These are phyloP conservation scores for Cecidostiba fungosa DNA, from an alignment of 2,888 invertebrate genomes.

Conservation along the genomic window DNA sequence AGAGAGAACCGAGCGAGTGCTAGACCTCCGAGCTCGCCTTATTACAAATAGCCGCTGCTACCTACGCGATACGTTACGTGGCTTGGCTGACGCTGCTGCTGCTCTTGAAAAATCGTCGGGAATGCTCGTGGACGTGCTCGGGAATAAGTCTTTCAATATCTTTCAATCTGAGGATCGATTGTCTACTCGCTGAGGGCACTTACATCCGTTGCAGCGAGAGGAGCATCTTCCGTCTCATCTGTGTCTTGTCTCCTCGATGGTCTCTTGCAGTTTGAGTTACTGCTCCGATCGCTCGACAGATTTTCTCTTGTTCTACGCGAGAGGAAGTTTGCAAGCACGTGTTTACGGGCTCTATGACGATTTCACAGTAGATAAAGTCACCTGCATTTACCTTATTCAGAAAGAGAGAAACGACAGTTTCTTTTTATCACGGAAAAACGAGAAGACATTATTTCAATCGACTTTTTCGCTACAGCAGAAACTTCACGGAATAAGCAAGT, in stretches of 20 bases:
- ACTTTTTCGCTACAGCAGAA: slow-evolving; percentile 40
- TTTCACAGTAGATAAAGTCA: slow-evolving; percentile 71
- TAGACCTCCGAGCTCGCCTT: slow-evolving; percentile 68
- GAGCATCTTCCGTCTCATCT: not conserved
- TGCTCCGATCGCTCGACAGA: slow-evolving; percentile 28
- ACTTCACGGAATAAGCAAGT: slow-evolving; percentile 3
- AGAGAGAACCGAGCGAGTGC: slow-evolving; percentile 8
- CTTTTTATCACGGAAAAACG: too few species aligned
- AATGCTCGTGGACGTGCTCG: slow-evolving; percentile 36
- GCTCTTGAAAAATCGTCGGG: slow-evolving; percentile 51
- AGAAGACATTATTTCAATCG: slow-evolving; percentile 62
- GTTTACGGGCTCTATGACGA: slow-evolving; percentile 37
- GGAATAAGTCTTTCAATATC: slow-evolving; percentile 60
- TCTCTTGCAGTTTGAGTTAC: slow-evolving; percentile 40
- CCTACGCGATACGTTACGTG: slow-evolving; percentile 43
- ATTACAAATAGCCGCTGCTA: slow-evolving; percentile 72
- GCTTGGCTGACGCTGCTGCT: not conserved
- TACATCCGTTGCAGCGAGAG: slow-evolving; percentile 36
- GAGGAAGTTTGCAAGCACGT: not conserved
- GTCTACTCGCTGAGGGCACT: slow-evolving; percentile 44
- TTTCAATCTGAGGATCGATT: slow-evolving; percentile 58
- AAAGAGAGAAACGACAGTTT: too few species aligned
- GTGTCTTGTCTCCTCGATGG: slow-evolving; percentile 8
- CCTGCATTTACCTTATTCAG: slow-evolving; percentile 64
- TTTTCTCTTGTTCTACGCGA: slow-evolving; percentile 11